Conservation (phyloP, 2,113 vertebrate species). For the Sus scrofa region T2T-Sscrofa CM000817.6:161718001-161718500, state of each 20-base stretch:
- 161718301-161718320: background rate
- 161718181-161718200: background rate
- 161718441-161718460: background rate
- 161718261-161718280: background rate
- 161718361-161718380: background rate
- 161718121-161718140: too few species aligned
- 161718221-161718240: background rate
- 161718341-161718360: background rate
- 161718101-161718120: too few species aligned
- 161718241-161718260: background rate
- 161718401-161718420: too few species aligned
- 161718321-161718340: background rate
- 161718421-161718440: background rate
- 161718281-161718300: too few species aligned
- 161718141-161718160: too few species aligned
- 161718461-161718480: background rate
- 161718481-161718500: background rate
- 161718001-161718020: too few species aligned
- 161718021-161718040: too few species aligned
- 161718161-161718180: background rate
- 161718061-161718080: too few species aligned
- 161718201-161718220: background rate
- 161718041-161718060: too few species aligned
- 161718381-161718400: background rate
- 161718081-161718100: too few species aligned